Base-by-base conservation (phyloP, 2,113 vertebrate genomes). In the Budorcas taxicolor region DNA sequence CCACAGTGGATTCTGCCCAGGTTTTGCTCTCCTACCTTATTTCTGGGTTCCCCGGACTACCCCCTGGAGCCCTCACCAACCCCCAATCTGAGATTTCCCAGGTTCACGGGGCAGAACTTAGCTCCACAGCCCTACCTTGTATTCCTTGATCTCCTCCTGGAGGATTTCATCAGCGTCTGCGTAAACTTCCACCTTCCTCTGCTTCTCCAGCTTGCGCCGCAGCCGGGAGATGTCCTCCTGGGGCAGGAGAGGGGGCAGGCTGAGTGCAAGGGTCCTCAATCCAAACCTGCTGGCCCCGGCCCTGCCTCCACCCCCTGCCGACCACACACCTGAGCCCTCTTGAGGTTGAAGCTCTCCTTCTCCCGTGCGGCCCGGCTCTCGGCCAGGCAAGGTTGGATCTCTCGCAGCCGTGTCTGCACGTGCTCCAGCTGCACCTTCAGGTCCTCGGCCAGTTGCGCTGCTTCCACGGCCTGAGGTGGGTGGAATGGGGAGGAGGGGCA, bases 121-220 rank as follows among this genome's bases (percentile, higher is more conserved):
- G 60, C 33, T 91, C 21, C 29, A 16, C 2, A 29, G 67, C 76
- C 98, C 96, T 92, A 99, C 99, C 99, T 99, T 99, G 97, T 99
- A 99, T 94, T 99, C 99, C 98, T 99, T 99, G 98, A 99, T 99
- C 98, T 99, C 99, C 97, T 99, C 99, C 98, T 99, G 99, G n/a
- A 99, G 98, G 98, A 99, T 99, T 98, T 99, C 99, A 11, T 99
- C 99, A 0, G 99, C 99, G 19, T 99, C 99, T 0, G 99, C 99
- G 80, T 99, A 99, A 40, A 99, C 99, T 94, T 99, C 99, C 97
- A 99, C 99, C 97, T 99, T 99, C 98, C 99, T 99, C 98, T 99
- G 99, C 86, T 99, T 99, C 98, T 99, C 99, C 97, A 99, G 98
- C 98, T 99, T 99, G 81, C 99, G 98, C 25, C 99, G 98, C 71